phyloP scores from a whole-genome alignment of 2,797 vertebrate genomes.

The Sardinella longiceps region DNA sequence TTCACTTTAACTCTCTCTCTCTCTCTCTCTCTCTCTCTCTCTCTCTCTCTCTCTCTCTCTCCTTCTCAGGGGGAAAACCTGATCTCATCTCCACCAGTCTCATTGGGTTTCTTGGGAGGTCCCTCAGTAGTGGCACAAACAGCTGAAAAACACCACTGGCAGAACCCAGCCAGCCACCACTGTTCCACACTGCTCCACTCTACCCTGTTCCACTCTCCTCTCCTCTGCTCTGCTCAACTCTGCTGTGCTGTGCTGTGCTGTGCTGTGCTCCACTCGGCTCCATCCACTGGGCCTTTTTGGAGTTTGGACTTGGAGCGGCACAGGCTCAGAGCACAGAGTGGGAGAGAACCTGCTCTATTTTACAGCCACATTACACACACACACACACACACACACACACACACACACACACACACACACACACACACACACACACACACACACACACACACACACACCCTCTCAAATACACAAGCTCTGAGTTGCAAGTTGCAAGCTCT shows the following conservation, averaged over 20 bases:
- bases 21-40: slow-evolving; percentile 37
- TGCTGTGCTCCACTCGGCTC: neutral
- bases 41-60: slow-evolving; percentile 33
- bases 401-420: neutral
- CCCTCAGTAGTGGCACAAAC: slow-evolving; percentile 53
- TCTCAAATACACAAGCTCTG: neutral
- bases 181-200: neutral
- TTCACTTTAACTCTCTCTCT: slow-evolving; percentile 44
- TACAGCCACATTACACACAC: neutral
- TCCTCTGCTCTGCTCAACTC: too few species aligned
- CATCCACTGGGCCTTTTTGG: neutral
- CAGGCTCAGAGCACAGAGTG: neutral
- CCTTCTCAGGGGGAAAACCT: slow-evolving; percentile 66
- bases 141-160: slow-evolving; percentile 37
- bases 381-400: too few species aligned
- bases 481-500: too few species aligned
- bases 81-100: slow-evolving; percentile 63
- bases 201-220: too few species aligned
- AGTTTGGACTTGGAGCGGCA: neutral
- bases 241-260: neutral
- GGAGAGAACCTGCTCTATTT: neutral
- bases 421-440: neutral
- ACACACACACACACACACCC: neutral
- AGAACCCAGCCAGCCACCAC: neutral
- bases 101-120: slow-evolving; percentile 53